A percentile compares a stretch with the other conserved stretches of the same genome.
phyloP scores from a whole-genome alignment of 1,140 invertebrate genomes.

The Contarinia nasturtii region DNA sequence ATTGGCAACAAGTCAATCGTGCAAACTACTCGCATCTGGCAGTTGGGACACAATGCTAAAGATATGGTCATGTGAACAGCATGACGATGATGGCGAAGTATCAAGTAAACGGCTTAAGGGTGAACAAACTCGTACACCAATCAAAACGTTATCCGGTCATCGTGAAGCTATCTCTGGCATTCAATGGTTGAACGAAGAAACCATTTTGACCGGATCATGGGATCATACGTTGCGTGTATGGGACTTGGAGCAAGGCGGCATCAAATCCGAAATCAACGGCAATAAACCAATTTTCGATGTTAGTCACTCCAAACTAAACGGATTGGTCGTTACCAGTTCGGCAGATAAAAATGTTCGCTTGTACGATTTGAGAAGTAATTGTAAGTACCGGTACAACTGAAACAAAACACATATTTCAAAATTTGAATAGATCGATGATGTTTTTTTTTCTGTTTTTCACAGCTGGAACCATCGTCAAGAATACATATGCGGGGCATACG shows the following conservation, averaged over 20 bases:
- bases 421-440: too few relatives aligned
- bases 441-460: constrained; percentile 19
- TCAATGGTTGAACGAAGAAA: constrained; percentile 58
- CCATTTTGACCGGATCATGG: constrained; percentile 71
- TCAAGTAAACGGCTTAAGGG: constrained; percentile 28
- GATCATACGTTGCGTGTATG: constrained; percentile 90
- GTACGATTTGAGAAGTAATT: constrained; percentile 77
- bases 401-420: constrained; percentile 1
- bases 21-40: constrained; percentile 62
- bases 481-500: constrained; percentile 72
- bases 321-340: constrained; percentile 62
- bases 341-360: constrained; percentile 77
- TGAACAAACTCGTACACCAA: constrained; percentile 45
- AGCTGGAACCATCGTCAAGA: constrained; percentile 77
- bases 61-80: constrained; percentile 41
- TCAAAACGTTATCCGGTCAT: constrained; percentile 80
- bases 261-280: constrained; percentile 63
- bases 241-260: constrained; percentile 72
- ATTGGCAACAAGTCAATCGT: constrained; percentile 47
- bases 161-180: constrained; percentile 72
- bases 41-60: constrained; percentile 77
- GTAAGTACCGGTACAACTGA: too few relatives aligned
- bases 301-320: constrained; percentile 59
- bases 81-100: constrained; percentile 27
- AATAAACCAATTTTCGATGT: constrained; percentile 84